Percentiles rank a stretch among this genome's conserved stretches.
Evolutionary conservation across 2,113 vertebrate genomes (phyloP).

Genomic region (Speoplatyrhinus poulsoni): DNA sequence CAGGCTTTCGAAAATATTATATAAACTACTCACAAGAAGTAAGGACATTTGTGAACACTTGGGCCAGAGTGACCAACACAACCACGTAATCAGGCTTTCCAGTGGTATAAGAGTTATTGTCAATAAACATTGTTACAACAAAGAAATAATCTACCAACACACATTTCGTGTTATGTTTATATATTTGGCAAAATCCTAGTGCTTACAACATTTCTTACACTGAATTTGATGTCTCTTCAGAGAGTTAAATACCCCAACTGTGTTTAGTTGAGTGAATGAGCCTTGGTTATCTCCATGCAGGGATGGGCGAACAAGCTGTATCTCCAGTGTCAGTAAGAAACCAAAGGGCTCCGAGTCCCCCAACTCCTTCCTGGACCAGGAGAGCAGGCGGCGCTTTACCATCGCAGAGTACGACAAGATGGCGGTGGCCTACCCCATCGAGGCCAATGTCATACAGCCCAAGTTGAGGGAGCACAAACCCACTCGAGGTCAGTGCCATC

Average conservation of each 20-base stretch:
- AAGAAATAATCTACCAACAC: too few relatives aligned
- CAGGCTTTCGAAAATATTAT: not conserved
- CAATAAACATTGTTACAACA: too few relatives aligned
- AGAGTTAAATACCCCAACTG: not conserved
- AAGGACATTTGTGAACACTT: too few relatives aligned
- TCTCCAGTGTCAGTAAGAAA: conserved; percentile 77
- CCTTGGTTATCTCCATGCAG: conserved; percentile 62
- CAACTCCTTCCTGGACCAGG: conserved; percentile 91
- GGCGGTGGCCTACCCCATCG: conserved; percentile 76
- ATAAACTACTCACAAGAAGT: too few relatives aligned
- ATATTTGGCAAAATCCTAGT: too few relatives aligned
- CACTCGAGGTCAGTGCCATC: conserved; percentile 77
- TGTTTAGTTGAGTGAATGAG: conserved; percentile 10
- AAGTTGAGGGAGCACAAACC: conserved; percentile 87
- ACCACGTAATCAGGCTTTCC: too few relatives aligned
- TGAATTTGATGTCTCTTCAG: not conserved
- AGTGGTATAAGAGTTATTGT: too few relatives aligned
- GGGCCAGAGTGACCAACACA: too few relatives aligned
- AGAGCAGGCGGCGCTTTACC: conserved; percentile 82
- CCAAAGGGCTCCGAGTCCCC: conserved; percentile 89
- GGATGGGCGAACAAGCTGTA: conserved; percentile 77
- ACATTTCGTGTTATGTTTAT: too few relatives aligned
- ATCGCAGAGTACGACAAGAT: conserved; percentile 82
- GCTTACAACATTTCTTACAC: not conserved
- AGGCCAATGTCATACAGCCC: conserved; percentile 79